Conservation (phyloP, 2,888 invertebrate genomes). For the Pyrrhia umbra region DNA sequence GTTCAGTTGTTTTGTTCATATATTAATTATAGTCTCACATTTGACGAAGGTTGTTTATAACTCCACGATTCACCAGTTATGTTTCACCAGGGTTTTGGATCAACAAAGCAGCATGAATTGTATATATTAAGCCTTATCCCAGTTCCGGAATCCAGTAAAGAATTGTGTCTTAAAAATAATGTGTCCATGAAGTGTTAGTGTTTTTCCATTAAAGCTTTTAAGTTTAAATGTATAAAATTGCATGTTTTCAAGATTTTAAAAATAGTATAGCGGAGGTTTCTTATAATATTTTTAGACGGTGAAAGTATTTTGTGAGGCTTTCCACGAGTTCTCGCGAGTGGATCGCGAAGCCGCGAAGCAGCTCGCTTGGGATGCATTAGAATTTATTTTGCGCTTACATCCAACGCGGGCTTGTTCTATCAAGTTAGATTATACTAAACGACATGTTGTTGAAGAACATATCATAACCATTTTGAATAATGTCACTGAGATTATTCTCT, state of each 20-base stretch:
- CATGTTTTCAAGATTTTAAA: slow-evolving; percentile 50
- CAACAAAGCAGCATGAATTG: slow-evolving; percentile 60
- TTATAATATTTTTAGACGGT: slow-evolving; percentile 48
- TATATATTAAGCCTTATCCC: no score
- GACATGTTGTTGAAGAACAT: slow-evolving; percentile 55
- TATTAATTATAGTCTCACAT: no score
- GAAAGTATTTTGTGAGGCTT: slow-evolving; percentile 43
- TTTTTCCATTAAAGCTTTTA: slow-evolving; percentile 51
- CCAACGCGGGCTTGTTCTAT: slow-evolving; percentile 42
- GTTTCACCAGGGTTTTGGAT: no score
- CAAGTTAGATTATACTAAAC: slow-evolving; percentile 53
- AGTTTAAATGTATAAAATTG: slow-evolving; percentile 53
- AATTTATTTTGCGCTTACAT: slow-evolving; percentile 60
- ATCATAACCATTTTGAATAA: slow-evolving; percentile 62
- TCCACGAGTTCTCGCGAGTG: slow-evolving; percentile 25
- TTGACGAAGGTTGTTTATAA: no score
- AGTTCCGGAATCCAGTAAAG: no score
- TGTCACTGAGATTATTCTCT: slow-evolving; percentile 49
- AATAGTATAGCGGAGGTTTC: slow-evolving; percentile 50
- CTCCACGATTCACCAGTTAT: no score
- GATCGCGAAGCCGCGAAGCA: slow-evolving; percentile 56
- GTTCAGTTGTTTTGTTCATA: no score
- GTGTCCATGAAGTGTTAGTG: no score
- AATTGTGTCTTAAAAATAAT: slow-evolving; percentile 52
- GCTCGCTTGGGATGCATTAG: slow-evolving; percentile 68